Base-by-base conservation (phyloP, 2,888 invertebrate genomes). In the Eumerus sabulonum region DNA sequence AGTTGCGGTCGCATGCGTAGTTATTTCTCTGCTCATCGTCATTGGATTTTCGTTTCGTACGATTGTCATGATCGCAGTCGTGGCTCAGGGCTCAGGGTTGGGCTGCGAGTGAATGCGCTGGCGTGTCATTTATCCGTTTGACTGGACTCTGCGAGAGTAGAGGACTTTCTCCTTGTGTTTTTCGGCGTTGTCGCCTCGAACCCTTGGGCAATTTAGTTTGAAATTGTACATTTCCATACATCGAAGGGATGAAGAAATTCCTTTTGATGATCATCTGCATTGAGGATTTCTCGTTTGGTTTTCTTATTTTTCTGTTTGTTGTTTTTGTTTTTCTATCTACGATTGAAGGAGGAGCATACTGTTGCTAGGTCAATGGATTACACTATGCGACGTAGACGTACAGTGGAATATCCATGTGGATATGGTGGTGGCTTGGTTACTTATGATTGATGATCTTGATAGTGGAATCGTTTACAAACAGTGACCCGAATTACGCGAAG, bases 1-100 rank as follows among this genome's bases (percentile, higher is more conserved):
- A 79, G 77, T 79, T 73, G 77, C 44, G 68, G 77, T 79, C 63
- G 57, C 68, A 74, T 79, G 77, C 73, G 68, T 79, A 79, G 73
- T 79, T 73, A 73, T 79, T 79, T 74, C 53, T 73, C 56, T 40
- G 12, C n/a, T n/a, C 40, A 40, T 57, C 53, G 40, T 54, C 42
- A 54, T 62, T 40, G 70, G 45, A 54, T 71, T 53, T 63, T 40
- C 17, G 71, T 66, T 57, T 64, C 59, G 54, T 64, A 40, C 42
- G 42, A 7, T 40, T 40, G 27, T n/a, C 40, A 17, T 45, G 40
- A 38, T 36, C 19, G 54, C 50, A 18, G 45, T 53, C 70, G 45
- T 70, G 44, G 50, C 42, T 12, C 18, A 45, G n/a, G 51, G 50
- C 57, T 76, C 18, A 53, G 11, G 14, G 42, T 36, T 14, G 50